Evolutionary conservation across 2,113 vertebrate genomes (phyloP), one percentile per base, ranked within the genome.

Genomic region (Platanista minor): DNA sequence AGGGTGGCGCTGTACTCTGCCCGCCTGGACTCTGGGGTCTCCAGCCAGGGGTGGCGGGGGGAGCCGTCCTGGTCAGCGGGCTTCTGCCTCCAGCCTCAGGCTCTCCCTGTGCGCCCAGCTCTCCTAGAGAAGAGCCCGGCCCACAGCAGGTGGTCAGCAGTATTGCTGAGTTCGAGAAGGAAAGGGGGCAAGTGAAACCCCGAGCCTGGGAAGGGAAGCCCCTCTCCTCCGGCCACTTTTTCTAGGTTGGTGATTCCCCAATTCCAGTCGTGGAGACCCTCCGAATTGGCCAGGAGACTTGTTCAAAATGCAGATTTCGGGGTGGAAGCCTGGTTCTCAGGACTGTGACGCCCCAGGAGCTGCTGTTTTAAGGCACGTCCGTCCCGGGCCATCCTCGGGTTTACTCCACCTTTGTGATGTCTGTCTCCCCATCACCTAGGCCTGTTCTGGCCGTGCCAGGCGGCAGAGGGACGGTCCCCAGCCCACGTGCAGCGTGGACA

Each of bases 131-230:
- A 17, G 14, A 17, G 41, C 29, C 74, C 8, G 41, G 74, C 9
- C 54, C 18, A 4, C 17, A 3, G 57, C 15, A 20, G 25, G 15
- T 39, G 36, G 6, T 10, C 52, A 59, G 49, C 18, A 25, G 8
- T 1, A 4, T 12, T 31, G 15, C 4, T 21, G 64, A 29, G 0
- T 15, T 18, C 15, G 1, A 1, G 10, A 31, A 20, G 49, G 17
- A 31, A 23, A 11, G 49, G 78, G 6, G n/a, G 13, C 21, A 27
- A 23, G 29, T 0, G 1, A 17, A 15, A 5, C 33, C 21, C 1
- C 1, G 52, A 59, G n/a, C 8, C 36, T 3, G 78, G 78, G 78
- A 29, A 6, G 25, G 6, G 36, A 59, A 20, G 85, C 20, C 46
- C 36, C 69, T 15, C 2, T 1, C 8, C 8, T 39, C 13, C 4